Conservation (phyloP, 2,113 vertebrate genomes). For the Tragelaphus imberbis region DNA sequence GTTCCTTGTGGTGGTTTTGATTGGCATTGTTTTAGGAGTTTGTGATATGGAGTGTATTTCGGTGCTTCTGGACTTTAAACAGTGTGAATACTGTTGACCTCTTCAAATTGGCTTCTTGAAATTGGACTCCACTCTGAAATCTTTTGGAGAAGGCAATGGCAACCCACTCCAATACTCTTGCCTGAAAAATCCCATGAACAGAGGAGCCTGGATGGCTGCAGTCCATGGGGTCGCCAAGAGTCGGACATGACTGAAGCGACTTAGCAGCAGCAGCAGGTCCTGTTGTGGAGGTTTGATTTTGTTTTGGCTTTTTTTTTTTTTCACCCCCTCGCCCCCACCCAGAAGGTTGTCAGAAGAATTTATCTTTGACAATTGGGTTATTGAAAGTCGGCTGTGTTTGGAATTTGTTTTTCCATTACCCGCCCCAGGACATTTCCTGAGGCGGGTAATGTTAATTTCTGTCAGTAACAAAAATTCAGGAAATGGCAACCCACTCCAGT, state of each 20-base stretch:
- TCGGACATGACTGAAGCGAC: too few relatives aligned
- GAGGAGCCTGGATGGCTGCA: too few relatives aligned
- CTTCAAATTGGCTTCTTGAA: not conserved
- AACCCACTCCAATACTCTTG: too few relatives aligned
- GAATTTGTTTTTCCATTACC: not conserved
- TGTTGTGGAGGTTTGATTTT: not conserved
- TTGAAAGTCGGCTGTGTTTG: not conserved
- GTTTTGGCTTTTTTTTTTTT: not conserved
- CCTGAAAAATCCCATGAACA: too few relatives aligned
- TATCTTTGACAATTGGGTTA: not conserved
- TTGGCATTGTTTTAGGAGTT: not conserved
- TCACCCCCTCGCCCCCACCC: too few relatives aligned
- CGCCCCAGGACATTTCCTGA: not conserved
- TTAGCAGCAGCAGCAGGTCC: too few relatives aligned
- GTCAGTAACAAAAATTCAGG: not conserved
- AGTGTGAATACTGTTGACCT: not conserved
- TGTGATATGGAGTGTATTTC: not conserved
- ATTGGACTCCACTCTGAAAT: not conserved
- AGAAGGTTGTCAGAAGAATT: not conserved
- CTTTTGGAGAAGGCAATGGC: not conserved
- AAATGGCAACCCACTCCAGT: too few relatives aligned
- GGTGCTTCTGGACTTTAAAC: not conserved
- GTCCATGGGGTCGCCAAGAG: too few relatives aligned
- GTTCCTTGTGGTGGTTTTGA: too few relatives aligned
- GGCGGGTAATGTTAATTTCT: too few relatives aligned